These are phyloP conservation scores for Rhynchopsitta pachyrhyncha DNA, from an alignment of 2,113 vertebrate genomes.

Conservation along the genomic window DNA sequence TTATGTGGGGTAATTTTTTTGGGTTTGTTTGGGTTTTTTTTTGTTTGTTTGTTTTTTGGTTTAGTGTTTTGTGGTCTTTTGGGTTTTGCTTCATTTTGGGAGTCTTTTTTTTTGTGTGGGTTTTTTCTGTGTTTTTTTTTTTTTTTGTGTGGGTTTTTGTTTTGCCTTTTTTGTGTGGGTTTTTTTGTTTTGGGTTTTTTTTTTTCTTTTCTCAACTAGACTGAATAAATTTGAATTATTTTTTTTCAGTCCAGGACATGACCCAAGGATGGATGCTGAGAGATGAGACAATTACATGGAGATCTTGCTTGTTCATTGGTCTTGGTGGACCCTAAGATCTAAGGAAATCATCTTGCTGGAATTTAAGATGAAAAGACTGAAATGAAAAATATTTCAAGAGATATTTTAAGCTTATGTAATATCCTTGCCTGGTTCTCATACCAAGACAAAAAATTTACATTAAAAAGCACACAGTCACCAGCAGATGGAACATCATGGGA, in stretches of 20 bases:
- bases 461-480: neutral
- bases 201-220: neutral
- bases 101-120: too few relatives aligned
- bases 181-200: too few relatives aligned
- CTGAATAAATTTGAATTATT: neutral
- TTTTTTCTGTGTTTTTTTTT: too few relatives aligned
- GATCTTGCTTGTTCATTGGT: neutral
- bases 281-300: neutral
- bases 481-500: neutral
- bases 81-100: too few relatives aligned
- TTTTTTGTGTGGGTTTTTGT: too few relatives aligned
- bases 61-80: too few relatives aligned
- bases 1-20: neutral
- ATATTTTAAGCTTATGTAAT: neutral
- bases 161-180: too few relatives aligned
- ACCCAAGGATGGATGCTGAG: neutral
- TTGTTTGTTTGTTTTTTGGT: too few relatives aligned
- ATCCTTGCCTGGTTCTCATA: neutral
- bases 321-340: fast-evolving
- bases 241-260: neutral
- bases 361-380: neutral
- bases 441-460: neutral
- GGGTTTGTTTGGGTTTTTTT: neutral
- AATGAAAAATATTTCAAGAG: neutral
- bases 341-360: neutral